These are phyloP conservation scores for Trissolcus brochymenae DNA, from an alignment of 2,888 invertebrate species.

Conservation along the genomic window DNA sequence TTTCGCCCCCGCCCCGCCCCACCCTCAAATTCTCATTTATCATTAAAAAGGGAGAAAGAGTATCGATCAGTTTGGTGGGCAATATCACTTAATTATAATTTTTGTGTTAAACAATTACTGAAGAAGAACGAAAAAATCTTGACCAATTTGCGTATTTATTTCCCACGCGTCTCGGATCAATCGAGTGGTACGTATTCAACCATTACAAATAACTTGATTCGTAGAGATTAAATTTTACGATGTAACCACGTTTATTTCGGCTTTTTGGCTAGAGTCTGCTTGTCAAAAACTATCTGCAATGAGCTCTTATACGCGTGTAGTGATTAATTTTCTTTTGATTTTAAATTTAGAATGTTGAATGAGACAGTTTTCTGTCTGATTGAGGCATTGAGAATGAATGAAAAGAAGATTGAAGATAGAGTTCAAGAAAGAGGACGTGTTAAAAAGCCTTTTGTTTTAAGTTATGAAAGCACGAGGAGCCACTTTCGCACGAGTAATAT, in stretches of 20 bases:
- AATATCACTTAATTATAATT: conserved; percentile 31
- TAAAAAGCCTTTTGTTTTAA: conserved; percentile 49
- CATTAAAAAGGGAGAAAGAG: conserved; percentile 53
- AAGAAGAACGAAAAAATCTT: conserved; percentile 69
- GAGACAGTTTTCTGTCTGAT: conserved; percentile 35
- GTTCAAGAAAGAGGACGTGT: conserved; percentile 42
- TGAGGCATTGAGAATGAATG: conserved; percentile 48
- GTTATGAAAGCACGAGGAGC: conserved; percentile 53
- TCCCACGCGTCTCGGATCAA: conserved; percentile 77
- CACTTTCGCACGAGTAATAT: conserved; percentile 41
- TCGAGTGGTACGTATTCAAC: conserved; percentile 75
- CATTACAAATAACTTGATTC: conserved; percentile 57
- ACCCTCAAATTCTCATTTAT: conserved; percentile 40
- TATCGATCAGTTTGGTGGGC: conserved; percentile 34
- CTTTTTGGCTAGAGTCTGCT: conserved; percentile 69
- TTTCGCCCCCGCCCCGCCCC: conserved; percentile 51
- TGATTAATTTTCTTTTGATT: conserved; percentile 15
- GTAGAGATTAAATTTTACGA: conserved; percentile 62
- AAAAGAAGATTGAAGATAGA: conserved; percentile 40
- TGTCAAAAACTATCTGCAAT: conserved; percentile 30
- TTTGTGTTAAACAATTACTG: conserved; percentile 21
- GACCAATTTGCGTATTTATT: conserved; percentile 76
- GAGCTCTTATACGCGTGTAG: conserved; percentile 46
- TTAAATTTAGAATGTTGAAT: conserved; percentile 42
- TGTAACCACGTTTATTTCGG: conserved; percentile 58